Conservation (phyloP, 2,797 vertebrate genomes). For the Muraenolepis orangiensis region DNA sequence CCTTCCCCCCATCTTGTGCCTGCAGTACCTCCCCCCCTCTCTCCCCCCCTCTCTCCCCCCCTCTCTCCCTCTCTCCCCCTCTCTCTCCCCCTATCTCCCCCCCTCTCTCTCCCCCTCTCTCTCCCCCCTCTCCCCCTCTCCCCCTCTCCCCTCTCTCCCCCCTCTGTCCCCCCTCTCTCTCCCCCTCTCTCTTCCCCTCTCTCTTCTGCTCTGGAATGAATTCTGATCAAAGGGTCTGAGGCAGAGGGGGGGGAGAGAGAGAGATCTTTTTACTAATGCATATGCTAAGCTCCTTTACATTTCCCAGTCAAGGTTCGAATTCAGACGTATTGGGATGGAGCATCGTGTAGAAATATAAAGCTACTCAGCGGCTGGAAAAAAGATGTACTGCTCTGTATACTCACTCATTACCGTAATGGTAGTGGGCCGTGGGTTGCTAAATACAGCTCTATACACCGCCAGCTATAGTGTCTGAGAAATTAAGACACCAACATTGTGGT, state of each 20-base stretch:
- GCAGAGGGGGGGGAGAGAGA: background rate
- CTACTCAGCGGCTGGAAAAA: background rate
- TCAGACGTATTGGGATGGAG: background rate
- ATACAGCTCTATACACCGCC: background rate
- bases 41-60: background rate
- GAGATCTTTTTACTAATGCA: constrained; percentile 2
- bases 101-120: background rate
- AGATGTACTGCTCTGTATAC: background rate
- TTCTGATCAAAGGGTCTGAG: background rate
- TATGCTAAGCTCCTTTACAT: background rate
- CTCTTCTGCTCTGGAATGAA: background rate
- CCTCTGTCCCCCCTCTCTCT: background rate
- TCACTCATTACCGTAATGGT: background rate
- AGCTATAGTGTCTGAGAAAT: background rate
- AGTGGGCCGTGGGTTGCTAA: background rate
- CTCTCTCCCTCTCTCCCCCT: background rate
- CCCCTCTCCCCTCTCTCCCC: background rate
- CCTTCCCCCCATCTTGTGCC: background rate
- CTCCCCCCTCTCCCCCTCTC: background rate
- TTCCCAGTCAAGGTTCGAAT: background rate
- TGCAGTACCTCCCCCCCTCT: background rate
- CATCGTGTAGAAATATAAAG: background rate
- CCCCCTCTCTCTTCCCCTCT: background rate
- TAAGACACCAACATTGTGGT: background rate
- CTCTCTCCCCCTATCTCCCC: too few relatives aligned